Percentiles rank a stretch among this genome's conserved stretches.
Conservation (phyloP, 2,888 invertebrate species). For the Drosophila emarginata region DNA sequence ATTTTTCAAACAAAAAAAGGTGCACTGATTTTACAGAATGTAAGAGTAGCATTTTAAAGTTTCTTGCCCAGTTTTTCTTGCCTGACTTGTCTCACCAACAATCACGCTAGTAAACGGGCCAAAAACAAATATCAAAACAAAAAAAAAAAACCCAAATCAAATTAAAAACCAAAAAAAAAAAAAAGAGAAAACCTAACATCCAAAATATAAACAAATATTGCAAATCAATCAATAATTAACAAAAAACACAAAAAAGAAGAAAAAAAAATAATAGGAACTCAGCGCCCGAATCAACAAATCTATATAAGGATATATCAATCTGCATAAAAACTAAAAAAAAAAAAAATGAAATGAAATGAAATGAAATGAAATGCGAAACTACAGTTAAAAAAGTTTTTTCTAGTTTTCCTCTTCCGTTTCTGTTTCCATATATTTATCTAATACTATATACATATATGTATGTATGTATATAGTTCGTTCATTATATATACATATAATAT, state of each 20-base stretch:
- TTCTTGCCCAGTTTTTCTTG: slow-evolving; percentile 80
- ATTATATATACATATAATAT: background rate
- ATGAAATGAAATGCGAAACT: slow-evolving; percentile 53
- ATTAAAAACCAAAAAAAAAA: slow-evolving; percentile 19
- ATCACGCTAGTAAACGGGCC: slow-evolving; percentile 80
- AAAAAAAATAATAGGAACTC: slow-evolving; percentile 17
- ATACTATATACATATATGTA: slow-evolving; percentile 37
- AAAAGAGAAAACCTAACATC: slow-evolving; percentile 17
- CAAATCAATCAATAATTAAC: slow-evolving; percentile 50
- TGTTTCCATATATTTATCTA: slow-evolving; percentile 35
- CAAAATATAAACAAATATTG: slow-evolving; percentile 50
- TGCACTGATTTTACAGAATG: slow-evolving; percentile 81
- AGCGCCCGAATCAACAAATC: slow-evolving; percentile 45
- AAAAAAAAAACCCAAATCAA: slow-evolving; percentile 26
- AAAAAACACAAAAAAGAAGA: slow-evolving; percentile 29
- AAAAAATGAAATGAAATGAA: slow-evolving; percentile 37
- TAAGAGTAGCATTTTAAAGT: slow-evolving; percentile 82
- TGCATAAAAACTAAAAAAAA: slow-evolving; percentile 14
- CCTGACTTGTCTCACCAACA: slow-evolving; percentile 74
- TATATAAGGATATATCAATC: slow-evolving; percentile 15
- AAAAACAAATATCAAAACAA: slow-evolving; percentile 57
- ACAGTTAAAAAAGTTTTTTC: slow-evolving; percentile 46
- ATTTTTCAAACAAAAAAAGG: slow-evolving; percentile 54
- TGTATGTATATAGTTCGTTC: slow-evolving; percentile 37
- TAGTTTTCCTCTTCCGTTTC: slow-evolving; percentile 40